Base-by-base conservation (phyloP, 2,113 vertebrate genomes). In the Petaurus breviceps region DNA sequence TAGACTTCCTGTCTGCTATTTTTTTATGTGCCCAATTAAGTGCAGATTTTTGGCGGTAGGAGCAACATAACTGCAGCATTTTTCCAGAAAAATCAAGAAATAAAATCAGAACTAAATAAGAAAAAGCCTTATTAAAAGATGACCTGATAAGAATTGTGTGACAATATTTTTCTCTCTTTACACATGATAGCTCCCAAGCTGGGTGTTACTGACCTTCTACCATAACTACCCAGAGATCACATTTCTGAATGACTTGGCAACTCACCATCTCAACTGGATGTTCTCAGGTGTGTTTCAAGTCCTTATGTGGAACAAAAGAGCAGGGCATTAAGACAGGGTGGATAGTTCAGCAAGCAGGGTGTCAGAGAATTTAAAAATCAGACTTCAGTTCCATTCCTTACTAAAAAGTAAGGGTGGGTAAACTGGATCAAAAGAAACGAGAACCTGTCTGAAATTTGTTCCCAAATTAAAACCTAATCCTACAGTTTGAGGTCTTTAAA, bases 21-120 rank as follows among this genome's bases (percentile, higher is more conserved):
- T 98, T 98, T 98, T 98, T 98, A 97, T 98, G 97, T 98, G 97
- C 96, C 97, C 98, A 98, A 99, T 99, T 98, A 98, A 98, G 89
- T 98, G 93, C 98, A 98, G 98, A 98, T 97, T 98, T 98, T 98
- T 98, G 98, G 98, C 98, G 97, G 97, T 43, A 0, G 51, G 61
- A 97, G 54, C 95, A 94, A 96, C 91, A 95, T 96, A 97, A 96
- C 97, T 97, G 91, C 96, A 97, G 96, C 54, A 95, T 98, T 98
- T 98, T 98, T 98, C 98, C 98, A 98, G 97, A 98, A 95, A 98
- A 98, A 98, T 95, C 96, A 98, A 98, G 96, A 98, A 98, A 98
- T 96, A 97, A 98, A 98, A 97, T 96, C 95, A 98, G 97, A 97
- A 77, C 96, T 91, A 95, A 98, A 97, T 91, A 98, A 97, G 95